Evolutionary conservation across 2,797 vertebrate species (phyloP).

Genomic region (Zalophus californianus): DNA sequence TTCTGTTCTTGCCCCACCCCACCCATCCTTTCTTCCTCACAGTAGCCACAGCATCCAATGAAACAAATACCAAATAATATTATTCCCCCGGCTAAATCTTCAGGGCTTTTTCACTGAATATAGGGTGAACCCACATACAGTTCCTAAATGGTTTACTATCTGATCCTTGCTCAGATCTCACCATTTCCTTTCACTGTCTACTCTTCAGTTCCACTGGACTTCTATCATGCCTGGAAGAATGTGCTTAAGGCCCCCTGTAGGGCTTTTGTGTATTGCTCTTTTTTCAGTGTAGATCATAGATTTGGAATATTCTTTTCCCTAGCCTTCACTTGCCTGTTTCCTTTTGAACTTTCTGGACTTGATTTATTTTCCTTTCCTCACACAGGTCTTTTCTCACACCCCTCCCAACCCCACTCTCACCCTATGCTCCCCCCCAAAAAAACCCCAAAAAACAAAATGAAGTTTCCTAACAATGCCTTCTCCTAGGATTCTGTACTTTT

Average conservation of each 20-base stretch:
- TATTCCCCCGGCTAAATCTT: neutral
- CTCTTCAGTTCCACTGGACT: neutral
- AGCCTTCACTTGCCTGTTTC: neutral
- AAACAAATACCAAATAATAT: neutral
- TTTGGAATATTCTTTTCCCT: constrained; percentile 16
- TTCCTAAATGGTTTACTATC: neutral
- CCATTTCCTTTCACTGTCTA: neutral
- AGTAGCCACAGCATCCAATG: neutral
- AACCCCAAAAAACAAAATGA: neutral
- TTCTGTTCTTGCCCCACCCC: neutral
- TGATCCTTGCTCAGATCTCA: constrained; percentile 2
- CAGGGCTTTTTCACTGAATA: neutral
- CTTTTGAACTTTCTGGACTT: constrained; percentile 8
- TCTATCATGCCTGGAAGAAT: neutral
- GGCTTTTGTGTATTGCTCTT: neutral
- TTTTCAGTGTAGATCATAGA: neutral
- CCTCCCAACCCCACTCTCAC: neutral
- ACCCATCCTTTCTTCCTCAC: neutral
- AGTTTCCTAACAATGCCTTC: neutral
- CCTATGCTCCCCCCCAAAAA: neutral
- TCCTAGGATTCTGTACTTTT: constrained; percentile 9
- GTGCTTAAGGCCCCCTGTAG: neutral
- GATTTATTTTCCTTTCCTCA: neutral
- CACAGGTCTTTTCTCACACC: neutral
- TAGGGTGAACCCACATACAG: neutral